These are phyloP conservation scores for Sympetrum striolatum DNA, from an alignment of 2,888 invertebrate species.

Conservation along the genomic window DNA sequence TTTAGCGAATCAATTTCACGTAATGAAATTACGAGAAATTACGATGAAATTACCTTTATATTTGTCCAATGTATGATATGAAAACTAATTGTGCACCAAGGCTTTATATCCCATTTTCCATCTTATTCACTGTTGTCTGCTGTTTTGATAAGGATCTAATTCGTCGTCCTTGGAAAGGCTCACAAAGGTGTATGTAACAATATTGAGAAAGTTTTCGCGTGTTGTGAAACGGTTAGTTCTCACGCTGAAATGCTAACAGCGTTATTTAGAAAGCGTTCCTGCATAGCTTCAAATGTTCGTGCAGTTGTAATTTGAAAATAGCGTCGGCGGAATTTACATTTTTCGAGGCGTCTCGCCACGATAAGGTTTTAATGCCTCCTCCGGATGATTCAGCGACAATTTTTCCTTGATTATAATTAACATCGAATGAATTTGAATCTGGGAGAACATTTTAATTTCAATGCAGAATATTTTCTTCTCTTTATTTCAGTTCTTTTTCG, in stretches of 20 bases:
- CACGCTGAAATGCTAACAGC: slow-evolving; percentile 41
- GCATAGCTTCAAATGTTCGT: slow-evolving; percentile 5
- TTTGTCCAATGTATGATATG: neutral
- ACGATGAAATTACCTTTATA: too few relatives aligned
- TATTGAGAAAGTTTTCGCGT: slow-evolving; percentile 41
- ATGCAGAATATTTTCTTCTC: too few relatives aligned
- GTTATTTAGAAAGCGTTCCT: slow-evolving; percentile 34
- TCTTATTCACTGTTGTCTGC: neutral
- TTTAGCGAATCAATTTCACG: too few relatives aligned
- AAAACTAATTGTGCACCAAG: neutral
- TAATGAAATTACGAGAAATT: too few relatives aligned
- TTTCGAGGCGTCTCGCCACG: neutral
- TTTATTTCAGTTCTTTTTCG: too few relatives aligned
- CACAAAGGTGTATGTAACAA: slow-evolving; percentile 29
- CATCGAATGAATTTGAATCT: too few relatives aligned
- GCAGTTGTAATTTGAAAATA: slow-evolving; percentile 28
- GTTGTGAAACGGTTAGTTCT: slow-evolving; percentile 40
- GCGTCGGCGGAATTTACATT: neutral
- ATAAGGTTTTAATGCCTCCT: too few relatives aligned
- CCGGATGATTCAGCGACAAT: too few relatives aligned
- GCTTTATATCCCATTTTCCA: neutral
- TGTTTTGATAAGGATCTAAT: slow-evolving; percentile 15
- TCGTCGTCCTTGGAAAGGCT: slow-evolving; percentile 25
- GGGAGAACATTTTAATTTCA: too few relatives aligned
- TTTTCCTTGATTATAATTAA: too few relatives aligned